Evolutionary conservation across 2,797 vertebrate genomes (phyloP), one percentile per base, ranked within the genome.

Genomic region (Rhyacichthys aspro): DNA sequence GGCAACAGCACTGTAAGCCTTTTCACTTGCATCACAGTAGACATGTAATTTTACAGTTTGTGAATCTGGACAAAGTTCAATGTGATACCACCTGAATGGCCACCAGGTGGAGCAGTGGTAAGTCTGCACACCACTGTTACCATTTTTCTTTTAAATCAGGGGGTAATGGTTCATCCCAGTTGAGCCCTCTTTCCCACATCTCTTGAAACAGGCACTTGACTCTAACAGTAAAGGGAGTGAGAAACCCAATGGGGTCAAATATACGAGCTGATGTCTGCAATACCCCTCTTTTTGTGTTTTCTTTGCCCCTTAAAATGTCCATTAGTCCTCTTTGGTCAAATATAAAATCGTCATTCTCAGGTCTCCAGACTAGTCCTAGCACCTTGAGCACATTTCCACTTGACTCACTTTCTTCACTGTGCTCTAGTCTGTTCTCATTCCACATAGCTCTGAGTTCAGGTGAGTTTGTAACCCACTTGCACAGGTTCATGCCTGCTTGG

Each of bases 271-370:
- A 39, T 39, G 38, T 39, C 10, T 39, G 38, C 10, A 39, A 11
- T 3, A 7, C 11, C 3, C 38, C 12, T 11, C 1, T 42, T 70
- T 70, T n/a, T n/a, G n/a, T n/a, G n/a, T n/a, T n/a, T n/a, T n/a
- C n/a, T n/a, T n/a, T n/a, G n/a, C n/a, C n/a, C 70, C 81, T 75
- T 81, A 79, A 71, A 68, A 70, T 46, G 75, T 79, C 75, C 79
- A 82, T 83, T 78, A 84, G 17, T 17, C 7, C 18, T 4, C 55
- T 64, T 3, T 41, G 1, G 8, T 73, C 49, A 50, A 76, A 71
- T 9, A 71, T 41, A 47, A 62, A 77, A 1, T 69, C 34, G 3
- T 59, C 42, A 0, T 2, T 59, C 1, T 70, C 69, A 7, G 70
- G 10, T 43, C 49, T 61, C 62, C 69, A 72, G 0, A 50, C 42